phyloP scores from a whole-genome alignment of 2,888 invertebrate species.

The Gibbula magus region DNA sequence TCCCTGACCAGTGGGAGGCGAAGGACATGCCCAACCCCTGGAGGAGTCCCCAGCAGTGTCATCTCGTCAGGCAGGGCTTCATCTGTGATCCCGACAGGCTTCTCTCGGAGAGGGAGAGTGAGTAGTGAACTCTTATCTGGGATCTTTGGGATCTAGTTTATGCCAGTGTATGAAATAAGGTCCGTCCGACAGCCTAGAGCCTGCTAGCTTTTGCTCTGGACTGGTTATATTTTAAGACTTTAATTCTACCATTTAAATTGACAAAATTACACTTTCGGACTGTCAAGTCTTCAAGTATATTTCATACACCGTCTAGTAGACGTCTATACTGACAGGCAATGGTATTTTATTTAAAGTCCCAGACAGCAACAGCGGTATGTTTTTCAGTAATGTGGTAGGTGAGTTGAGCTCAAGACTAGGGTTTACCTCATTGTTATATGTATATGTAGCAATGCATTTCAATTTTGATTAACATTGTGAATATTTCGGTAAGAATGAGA shows the following conservation, averaged over 20 bases:
- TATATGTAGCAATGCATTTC: too few species aligned
- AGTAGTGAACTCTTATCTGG: not conserved
- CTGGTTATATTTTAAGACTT: too few species aligned
- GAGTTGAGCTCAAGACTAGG: not conserved
- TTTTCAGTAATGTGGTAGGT: not conserved
- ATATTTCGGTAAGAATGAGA: too few species aligned
- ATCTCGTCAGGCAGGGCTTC: not conserved
- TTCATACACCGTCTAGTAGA: too few species aligned
- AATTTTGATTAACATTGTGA: too few species aligned
- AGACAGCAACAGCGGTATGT: not conserved
- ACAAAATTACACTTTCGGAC: too few species aligned
- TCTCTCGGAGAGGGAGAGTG: constrained; percentile 1
- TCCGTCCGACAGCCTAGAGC: too few species aligned
- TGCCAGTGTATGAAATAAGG: too few species aligned
- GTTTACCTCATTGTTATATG: not conserved
- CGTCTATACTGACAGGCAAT: too few species aligned
- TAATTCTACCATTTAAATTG: too few species aligned
- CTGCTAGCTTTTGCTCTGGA: too few species aligned
- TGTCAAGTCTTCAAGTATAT: not conserved
- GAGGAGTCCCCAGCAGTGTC: constrained; percentile 27
- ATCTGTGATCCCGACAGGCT: constrained; percentile 28
- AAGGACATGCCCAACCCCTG: constrained; percentile 24
- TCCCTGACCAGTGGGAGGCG: not conserved
- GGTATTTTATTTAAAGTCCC: not conserved
- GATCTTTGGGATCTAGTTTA: too few species aligned